These are phyloP conservation scores for Ferdinandea cuprea DNA, from an alignment of 2,888 invertebrate genomes.

Conservation along the genomic window DNA sequence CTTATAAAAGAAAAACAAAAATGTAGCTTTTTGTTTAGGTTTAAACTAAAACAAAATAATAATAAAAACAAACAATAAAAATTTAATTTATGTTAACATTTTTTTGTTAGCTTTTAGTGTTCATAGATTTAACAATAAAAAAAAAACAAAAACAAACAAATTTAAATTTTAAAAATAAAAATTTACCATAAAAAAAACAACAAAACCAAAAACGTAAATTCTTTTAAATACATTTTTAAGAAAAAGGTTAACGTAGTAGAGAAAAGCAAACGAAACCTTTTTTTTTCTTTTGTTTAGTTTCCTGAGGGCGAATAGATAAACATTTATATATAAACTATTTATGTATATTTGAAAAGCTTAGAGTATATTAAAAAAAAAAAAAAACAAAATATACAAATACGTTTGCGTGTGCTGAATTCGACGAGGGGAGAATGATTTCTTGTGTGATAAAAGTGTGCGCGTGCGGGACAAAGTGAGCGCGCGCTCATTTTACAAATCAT, in stretches of 20 bases:
- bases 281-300: too few relatives aligned
- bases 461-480: slow-evolving; percentile 6
- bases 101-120: slow-evolving; percentile 75
- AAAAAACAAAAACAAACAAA: slow-evolving; percentile 63
- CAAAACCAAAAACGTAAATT: slow-evolving; percentile 59
- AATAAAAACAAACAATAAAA: too few relatives aligned
- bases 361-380: slow-evolving; percentile 1
- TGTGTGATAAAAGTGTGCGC: slow-evolving; percentile 47
- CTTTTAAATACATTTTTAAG: slow-evolving; percentile 39
- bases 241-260: slow-evolving; percentile 1
- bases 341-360: slow-evolving; percentile 20
- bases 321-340: slow-evolving; percentile 14
- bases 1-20: slow-evolving; percentile 58
- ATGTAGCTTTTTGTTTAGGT: slow-evolving; percentile 71
- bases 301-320: slow-evolving; percentile 22
- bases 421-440: slow-evolving; percentile 34
- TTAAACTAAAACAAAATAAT: slow-evolving; percentile 43
- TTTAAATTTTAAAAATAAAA: slow-evolving; percentile 71
- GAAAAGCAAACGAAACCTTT: background rate
- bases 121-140: slow-evolving; percentile 73
- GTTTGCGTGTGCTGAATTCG: slow-evolving; percentile 17
- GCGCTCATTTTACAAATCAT: slow-evolving; percentile 44
- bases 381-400: background rate
- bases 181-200: slow-evolving; percentile 70
- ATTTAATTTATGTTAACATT: slow-evolving; percentile 70